phyloP scores from a whole-genome alignment of 1,140 invertebrate genomes.

The Drosophila sturtevanti region DNA sequence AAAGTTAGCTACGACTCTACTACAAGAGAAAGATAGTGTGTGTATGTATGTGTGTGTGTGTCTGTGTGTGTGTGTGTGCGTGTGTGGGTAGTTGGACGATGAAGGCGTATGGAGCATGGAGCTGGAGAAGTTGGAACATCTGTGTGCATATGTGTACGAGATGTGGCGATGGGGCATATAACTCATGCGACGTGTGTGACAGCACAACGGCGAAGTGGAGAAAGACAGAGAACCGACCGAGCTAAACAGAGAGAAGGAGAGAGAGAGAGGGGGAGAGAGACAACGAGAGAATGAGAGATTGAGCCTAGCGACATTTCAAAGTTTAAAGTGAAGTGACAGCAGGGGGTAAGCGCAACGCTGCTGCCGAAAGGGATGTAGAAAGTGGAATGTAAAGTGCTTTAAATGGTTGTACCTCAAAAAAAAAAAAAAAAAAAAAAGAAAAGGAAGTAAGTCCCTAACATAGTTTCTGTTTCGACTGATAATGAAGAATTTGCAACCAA shows the following conservation, averaged over 20 bases:
- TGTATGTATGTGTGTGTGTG: too few species aligned
- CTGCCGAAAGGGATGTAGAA: background rate
- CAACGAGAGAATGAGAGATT: background rate
- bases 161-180: constrained; percentile 42
- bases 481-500: background rate
- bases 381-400: constrained; percentile 8
- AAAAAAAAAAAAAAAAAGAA: background rate
- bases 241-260: background rate
- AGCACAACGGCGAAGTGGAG: constrained; percentile 17
- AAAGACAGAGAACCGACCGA: background rate
- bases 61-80: too few species aligned
- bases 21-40: constrained; percentile 1
- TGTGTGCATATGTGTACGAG: constrained; percentile 41
- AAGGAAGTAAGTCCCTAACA: background rate
- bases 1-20: constrained; percentile 43
- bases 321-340: constrained; percentile 1
- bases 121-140: constrained; percentile 14
- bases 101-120: background rate
- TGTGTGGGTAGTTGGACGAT: too few species aligned
- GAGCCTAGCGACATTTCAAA: constrained; percentile 8
- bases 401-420: background rate
- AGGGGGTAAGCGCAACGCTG: background rate
- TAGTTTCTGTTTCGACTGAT: background rate
- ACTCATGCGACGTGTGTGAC: constrained; percentile 62
- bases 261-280: background rate